Conservation (phyloP, 2,797 vertebrate species). For the Acanthis flammea region DNA sequence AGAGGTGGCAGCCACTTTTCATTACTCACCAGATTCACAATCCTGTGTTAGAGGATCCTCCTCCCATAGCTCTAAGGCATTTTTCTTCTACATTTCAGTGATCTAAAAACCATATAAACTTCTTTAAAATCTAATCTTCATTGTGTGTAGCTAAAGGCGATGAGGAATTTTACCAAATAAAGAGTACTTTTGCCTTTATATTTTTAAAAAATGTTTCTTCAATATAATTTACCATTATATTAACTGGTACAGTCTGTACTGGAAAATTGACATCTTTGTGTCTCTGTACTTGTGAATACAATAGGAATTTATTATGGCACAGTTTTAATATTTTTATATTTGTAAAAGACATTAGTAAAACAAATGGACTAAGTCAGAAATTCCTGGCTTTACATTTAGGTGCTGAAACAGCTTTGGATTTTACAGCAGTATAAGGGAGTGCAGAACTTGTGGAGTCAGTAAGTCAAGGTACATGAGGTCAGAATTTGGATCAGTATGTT, state of each 20-base stretch:
- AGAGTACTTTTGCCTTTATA: background rate
- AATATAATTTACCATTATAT: background rate
- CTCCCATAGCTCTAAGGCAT: background rate
- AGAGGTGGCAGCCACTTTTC: background rate
- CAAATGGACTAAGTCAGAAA: background rate
- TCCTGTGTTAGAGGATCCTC: background rate
- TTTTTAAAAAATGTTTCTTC: background rate
- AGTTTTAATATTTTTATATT: background rate
- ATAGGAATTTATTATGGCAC: background rate
- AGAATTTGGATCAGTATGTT: conserved; percentile 29
- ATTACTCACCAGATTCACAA: background rate
- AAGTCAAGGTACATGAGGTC: conserved; percentile 22
- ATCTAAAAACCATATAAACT: background rate
- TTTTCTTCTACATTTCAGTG: background rate
- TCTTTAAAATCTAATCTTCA: background rate
- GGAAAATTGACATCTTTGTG: background rate
- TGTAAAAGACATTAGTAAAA: conserved; percentile 19
- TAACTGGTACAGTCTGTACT: background rate
- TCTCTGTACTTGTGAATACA: background rate
- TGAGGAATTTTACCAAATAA: background rate
- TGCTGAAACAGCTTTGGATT: background rate
- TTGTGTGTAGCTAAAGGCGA: background rate
- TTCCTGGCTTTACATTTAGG: conserved; percentile 9
- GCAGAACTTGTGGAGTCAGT: background rate
- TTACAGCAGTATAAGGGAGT: background rate